Evolutionary conservation across 1,140 invertebrate genomes (phyloP).

Genomic region (Drosophila biarmipes): DNA sequence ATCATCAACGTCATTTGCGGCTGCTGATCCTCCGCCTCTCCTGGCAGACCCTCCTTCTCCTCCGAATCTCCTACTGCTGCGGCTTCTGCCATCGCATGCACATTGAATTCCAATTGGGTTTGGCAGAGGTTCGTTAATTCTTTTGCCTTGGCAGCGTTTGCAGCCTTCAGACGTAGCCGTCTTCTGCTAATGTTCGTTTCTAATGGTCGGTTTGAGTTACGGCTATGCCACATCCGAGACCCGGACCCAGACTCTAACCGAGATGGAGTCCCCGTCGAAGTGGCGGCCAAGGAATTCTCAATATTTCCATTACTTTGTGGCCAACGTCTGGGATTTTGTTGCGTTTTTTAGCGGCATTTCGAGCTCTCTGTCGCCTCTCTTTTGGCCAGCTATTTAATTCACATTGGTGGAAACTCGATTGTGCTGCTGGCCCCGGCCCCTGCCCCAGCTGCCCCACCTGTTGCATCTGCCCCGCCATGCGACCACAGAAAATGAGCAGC

Average conservation of each 20-base stretch:
- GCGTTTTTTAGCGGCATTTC: slow-evolving; percentile 52
- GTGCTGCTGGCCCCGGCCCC: slow-evolving; percentile 57
- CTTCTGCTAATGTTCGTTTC: slow-evolving; percentile 76
- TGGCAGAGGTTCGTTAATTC: slow-evolving; percentile 80
- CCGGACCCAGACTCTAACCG: slow-evolving; percentile 19
- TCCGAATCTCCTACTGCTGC: slow-evolving; percentile 34
- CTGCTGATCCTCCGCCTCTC: slow-evolving; percentile 45
- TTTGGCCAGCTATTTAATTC: slow-evolving; percentile 80
- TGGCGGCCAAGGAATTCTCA: slow-evolving; percentile 69
- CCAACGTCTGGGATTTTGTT: slow-evolving; percentile 76
- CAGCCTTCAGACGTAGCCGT: slow-evolving; percentile 13
- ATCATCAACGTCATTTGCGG: slow-evolving; percentile 66
- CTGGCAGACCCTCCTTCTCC: background rate
- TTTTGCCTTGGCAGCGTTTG: slow-evolving; percentile 51
- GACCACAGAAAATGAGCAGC: slow-evolving; percentile 64
- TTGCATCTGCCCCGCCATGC: slow-evolving; percentile 27
- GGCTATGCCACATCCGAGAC: slow-evolving; percentile 45
- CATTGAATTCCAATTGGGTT: slow-evolving; percentile 81
- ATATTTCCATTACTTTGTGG: slow-evolving; percentile 81
- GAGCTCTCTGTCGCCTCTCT: slow-evolving; percentile 72
- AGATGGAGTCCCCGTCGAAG: slow-evolving; percentile 29
- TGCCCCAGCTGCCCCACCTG: slow-evolving; percentile 13
- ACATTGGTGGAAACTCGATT: slow-evolving; percentile 81
- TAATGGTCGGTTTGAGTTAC: slow-evolving; percentile 81
- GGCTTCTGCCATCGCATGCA: slow-evolving; percentile 70